A percentile compares a stretch with the other conserved stretches of the same genome.
phyloP scores from a whole-genome alignment of 2,797 vertebrate species.

The Diglossa cyanea region DNA sequence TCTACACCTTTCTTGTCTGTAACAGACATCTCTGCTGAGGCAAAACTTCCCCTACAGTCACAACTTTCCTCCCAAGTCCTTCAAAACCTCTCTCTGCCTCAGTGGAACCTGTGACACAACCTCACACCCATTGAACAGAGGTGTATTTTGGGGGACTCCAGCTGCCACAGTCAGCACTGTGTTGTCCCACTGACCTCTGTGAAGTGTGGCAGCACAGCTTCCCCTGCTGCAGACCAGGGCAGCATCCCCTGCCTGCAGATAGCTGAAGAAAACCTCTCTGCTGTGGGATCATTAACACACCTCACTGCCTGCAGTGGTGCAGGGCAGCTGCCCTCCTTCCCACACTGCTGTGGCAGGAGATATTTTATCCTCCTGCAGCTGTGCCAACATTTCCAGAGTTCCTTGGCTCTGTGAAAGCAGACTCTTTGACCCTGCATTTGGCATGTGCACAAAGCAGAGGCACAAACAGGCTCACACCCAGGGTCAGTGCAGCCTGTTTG shows the following conservation, averaged over 20 bases:
- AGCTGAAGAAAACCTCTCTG: neutral
- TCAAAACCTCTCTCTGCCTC: neutral
- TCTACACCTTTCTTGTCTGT: neutral
- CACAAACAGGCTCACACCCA: fast-evolving
- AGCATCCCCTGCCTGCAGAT: neutral
- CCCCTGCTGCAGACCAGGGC: neutral
- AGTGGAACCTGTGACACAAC: fast-evolving
- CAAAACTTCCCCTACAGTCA: neutral
- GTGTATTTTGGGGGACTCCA: neutral
- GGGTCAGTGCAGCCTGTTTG: neutral
- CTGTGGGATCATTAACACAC: neutral
- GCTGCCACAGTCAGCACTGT: fast-evolving
- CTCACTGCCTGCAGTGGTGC: fast-evolving
- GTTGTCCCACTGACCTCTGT: fast-evolving
- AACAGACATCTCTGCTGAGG: neutral
- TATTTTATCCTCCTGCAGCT: neutral
- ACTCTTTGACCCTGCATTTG: neutral
- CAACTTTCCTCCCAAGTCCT: neutral
- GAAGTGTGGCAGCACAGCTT: neutral
- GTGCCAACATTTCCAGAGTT: constrained; percentile 15
- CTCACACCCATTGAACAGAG: fast-evolving
- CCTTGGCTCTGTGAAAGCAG: neutral
- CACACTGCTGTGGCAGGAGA: neutral
- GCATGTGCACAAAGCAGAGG: fast-evolving
- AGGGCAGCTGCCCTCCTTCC: neutral